phyloP scores from a whole-genome alignment of 2,797 vertebrate species.

The Zenarchopterus dispar region DNA sequence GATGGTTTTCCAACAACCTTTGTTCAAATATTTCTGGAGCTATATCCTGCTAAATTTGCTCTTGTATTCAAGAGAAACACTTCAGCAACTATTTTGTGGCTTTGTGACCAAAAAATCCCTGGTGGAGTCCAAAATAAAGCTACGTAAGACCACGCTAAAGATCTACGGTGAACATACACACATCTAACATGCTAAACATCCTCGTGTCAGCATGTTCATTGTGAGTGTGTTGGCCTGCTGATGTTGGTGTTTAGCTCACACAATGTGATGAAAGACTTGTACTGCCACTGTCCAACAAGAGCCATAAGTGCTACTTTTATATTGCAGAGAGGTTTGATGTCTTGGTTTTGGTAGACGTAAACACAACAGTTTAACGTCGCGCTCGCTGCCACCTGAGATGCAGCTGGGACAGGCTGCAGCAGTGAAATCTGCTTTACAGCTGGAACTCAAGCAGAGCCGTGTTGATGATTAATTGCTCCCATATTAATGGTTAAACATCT shows the following conservation, averaged over 20 bases:
- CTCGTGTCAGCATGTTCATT: conserved; percentile 7
- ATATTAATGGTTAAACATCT: conserved; percentile 31
- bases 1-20: not conserved
- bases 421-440: too few relatives aligned
- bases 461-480: conserved; percentile 43
- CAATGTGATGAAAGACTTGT: not conserved
- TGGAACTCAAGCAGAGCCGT: not conserved
- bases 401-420: too few relatives aligned
- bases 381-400: too few relatives aligned
- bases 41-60: not conserved
- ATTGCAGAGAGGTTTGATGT: not conserved
- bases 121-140: not conserved
- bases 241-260: not conserved
- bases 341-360: not conserved
- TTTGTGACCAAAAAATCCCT: not conserved
- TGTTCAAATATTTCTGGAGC: not conserved
- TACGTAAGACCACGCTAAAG: not conserved
- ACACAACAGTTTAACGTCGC: too few relatives aligned
- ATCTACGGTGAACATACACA: not conserved
- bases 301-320: not conserved
- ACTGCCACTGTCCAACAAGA: not conserved
- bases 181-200: not conserved
- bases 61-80: not conserved
- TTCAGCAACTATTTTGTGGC: not conserved
- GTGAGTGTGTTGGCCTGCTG: not conserved